Evolutionary conservation across 2,113 vertebrate species (phyloP), one percentile per base, ranked within the genome.

Genomic region (Danionella cerebrum): DNA sequence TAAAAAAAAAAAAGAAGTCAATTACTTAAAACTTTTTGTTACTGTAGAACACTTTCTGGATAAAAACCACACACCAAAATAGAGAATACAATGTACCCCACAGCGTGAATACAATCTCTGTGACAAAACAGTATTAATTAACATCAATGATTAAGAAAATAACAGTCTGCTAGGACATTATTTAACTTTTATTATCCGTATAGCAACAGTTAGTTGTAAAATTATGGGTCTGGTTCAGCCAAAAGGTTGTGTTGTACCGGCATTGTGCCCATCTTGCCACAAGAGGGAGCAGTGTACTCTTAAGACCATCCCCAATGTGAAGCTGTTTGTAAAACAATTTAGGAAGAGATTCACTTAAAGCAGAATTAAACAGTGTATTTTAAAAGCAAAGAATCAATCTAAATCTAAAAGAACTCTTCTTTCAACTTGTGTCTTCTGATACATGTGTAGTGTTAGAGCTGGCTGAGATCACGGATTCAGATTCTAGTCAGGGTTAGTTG

Each of bases 271-370:
- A 35, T 36, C 69, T 57, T 29, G 29, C 74, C 74, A 76, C 65
- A 63, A 73, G 71, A 68, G 65, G 71, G 71, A 44, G 65, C 44
- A 39, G 51, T 50, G 24, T 14, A 22, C 57, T 73, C 55, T 68
- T 22, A 68, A 67, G 71, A 63, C 19, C 39, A 54, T 42, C 39
- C 4, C 31, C 25, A 9, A 9, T 6, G 24, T 25, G 21, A 21
- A 59, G 5, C 42, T 11, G 58, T 10, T 33, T 44, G 14, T 21
- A 31, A 5, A 2, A 1, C 8, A 44, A 19, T 2, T 45, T 14
- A 31, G n/a, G n/a, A n/a, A n/a, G n/a, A n/a, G n/a, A n/a, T n/a
- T n/a, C n/a, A n/a, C n/a, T n/a, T n/a, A n/a, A n/a, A n/a, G n/a
- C n/a, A n/a, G n/a, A n/a, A n/a, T n/a, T n/a, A n/a, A n/a, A n/a